Conservation (phyloP, 2,113 vertebrate genomes). For the Chaetorhynchus papuensis region DNA sequence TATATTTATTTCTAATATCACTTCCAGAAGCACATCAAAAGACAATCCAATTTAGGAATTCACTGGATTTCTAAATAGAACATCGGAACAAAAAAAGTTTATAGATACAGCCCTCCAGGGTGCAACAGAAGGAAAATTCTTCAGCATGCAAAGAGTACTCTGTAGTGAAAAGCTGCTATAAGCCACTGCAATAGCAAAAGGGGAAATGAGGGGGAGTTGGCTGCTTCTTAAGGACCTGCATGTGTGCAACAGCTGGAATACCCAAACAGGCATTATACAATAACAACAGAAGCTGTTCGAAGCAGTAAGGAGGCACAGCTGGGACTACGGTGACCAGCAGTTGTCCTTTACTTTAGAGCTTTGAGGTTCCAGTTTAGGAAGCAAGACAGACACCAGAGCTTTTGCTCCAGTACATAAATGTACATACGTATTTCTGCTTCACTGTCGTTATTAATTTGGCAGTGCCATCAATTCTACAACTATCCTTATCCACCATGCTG, state of each 20-base stretch:
- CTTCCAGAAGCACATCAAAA: neutral
- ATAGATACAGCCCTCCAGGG: neutral
- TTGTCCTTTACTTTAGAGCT: neutral
- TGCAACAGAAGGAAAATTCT: neutral
- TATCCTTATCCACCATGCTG: neutral
- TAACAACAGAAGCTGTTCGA: neutral
- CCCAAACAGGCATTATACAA: neutral
- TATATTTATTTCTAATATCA: neutral
- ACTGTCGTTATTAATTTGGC: neutral
- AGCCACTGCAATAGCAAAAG: neutral
- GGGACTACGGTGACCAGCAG: neutral
- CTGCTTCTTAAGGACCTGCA: neutral
- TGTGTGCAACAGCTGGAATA: slow-evolving; percentile 34
- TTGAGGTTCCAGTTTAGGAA: neutral
- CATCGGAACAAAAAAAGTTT: neutral
- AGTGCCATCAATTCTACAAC: neutral
- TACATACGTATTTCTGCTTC: neutral
- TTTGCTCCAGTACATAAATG: neutral
- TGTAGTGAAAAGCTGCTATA: neutral
- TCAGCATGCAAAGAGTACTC: neutral
- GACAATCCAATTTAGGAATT: neutral
- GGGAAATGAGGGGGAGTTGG: neutral
- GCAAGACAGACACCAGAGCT: neutral
- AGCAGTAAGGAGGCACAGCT: neutral
- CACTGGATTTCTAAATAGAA: neutral